Conservation (phyloP, 1,140 invertebrate genomes). For the Elysia chlorotica region DNA sequence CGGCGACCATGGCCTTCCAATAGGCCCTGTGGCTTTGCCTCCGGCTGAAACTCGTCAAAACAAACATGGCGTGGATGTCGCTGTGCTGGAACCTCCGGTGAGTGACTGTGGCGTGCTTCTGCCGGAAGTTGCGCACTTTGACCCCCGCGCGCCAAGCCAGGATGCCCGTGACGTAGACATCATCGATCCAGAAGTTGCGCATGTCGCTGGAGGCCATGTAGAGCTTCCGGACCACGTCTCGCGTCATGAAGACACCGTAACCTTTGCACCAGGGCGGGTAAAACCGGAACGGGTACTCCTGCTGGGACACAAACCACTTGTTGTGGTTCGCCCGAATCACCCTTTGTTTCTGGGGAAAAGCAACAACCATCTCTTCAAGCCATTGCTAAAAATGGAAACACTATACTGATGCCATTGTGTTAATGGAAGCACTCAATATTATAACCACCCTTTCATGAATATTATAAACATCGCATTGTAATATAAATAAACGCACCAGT, state of each 20-base stretch:
- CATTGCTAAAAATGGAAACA: too few relatives aligned
- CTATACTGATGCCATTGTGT: too few relatives aligned
- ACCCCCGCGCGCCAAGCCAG: background rate
- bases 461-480: too few relatives aligned
- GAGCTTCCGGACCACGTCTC: background rate
- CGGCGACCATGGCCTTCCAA: too few relatives aligned
- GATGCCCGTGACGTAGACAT: background rate
- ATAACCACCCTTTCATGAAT: too few relatives aligned
- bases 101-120: background rate
- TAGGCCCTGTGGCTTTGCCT: too few relatives aligned
- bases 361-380: too few relatives aligned
- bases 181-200: conserved; percentile 4
- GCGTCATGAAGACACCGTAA: background rate
- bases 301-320: background rate
- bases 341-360: too few relatives aligned
- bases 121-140: background rate
- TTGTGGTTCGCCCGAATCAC: too few relatives aligned
- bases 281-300: background rate
- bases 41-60: too few relatives aligned
- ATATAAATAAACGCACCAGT: too few relatives aligned
- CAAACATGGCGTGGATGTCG: background rate
- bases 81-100: background rate
- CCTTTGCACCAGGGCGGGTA: background rate
- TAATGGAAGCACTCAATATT: too few relatives aligned
- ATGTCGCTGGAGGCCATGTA: background rate